Evolutionary conservation across 2,888 invertebrate genomes (phyloP).

Genomic region (Agriopis marginaria): DNA sequence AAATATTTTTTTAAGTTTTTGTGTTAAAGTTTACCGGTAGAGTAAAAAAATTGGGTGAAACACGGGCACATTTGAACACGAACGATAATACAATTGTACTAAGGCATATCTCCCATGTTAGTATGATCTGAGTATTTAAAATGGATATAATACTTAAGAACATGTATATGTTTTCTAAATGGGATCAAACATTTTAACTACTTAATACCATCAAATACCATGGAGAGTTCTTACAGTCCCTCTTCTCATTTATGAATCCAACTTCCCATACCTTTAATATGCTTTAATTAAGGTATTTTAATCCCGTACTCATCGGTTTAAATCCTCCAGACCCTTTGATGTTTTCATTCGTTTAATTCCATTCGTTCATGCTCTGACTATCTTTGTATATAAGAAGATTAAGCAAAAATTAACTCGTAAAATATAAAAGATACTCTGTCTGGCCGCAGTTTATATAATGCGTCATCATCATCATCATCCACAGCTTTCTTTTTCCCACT

Average conservation of each 20-base stretch:
- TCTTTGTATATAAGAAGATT: neutral
- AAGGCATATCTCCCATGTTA: too few species aligned
- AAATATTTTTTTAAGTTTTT: too few species aligned
- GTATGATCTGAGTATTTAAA: too few species aligned
- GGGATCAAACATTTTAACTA: conserved; percentile 1
- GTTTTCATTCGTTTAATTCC: conserved; percentile 20
- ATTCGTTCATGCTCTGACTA: conserved; percentile 9
- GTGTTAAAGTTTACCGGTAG: too few species aligned
- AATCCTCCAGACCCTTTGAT: conserved; percentile 20
- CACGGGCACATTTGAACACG: too few species aligned
- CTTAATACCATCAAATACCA: neutral
- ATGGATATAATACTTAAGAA: neutral
- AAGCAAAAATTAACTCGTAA: neutral
- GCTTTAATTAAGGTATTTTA: conserved; percentile 29
- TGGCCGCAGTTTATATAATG: neutral
- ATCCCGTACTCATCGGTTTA: conserved; percentile 22
- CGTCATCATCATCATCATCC: too few species aligned
- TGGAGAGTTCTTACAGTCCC: neutral
- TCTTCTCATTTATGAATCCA: conserved; percentile 10
- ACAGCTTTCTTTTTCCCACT: too few species aligned
- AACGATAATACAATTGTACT: too few species aligned
- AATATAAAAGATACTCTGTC: neutral
- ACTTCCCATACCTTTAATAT: conserved; percentile 12
- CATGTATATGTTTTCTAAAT: neutral
- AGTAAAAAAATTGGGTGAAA: too few species aligned